phyloP scores from a whole-genome alignment of 2,888 invertebrate species.

The Malacosoma neustria region DNA sequence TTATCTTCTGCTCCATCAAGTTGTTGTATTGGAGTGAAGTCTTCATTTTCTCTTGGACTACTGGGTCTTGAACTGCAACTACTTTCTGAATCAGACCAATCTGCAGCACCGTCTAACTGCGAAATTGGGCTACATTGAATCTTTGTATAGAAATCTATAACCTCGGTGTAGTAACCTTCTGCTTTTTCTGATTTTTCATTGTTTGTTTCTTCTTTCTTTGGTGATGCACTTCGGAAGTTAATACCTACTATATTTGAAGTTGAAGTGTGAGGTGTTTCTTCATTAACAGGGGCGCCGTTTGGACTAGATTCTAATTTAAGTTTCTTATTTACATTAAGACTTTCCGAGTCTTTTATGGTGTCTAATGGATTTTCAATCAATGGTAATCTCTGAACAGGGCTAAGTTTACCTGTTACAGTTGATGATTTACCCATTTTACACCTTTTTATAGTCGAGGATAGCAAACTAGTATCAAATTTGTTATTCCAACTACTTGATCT shows the following conservation, averaged over 20 bases:
- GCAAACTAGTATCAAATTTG: constrained; percentile 77
- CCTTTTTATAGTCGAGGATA: constrained; percentile 78
- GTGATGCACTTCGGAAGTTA: constrained; percentile 51
- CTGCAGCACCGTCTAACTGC: constrained; percentile 81
- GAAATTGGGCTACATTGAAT: constrained; percentile 76
- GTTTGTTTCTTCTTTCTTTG: constrained; percentile 50
- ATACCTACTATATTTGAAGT: too few relatives aligned
- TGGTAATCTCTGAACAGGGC: constrained; percentile 48
- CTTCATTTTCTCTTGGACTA: constrained; percentile 50
- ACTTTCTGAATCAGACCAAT: constrained; percentile 76
- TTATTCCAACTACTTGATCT: constrained; percentile 82
- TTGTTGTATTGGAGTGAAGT: constrained; percentile 76
- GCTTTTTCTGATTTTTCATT: constrained; percentile 51
- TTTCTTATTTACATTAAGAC: constrained; percentile 40
- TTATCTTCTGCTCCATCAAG: constrained; percentile 82
- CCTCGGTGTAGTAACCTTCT: constrained; percentile 61
- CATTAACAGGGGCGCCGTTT: constrained; percentile 35
- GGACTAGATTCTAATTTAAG: constrained; percentile 39
- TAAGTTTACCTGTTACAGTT: constrained; percentile 55
- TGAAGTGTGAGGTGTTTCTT: constrained; percentile 59
- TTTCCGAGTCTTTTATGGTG: constrained; percentile 46
- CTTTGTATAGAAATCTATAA: constrained; percentile 70
- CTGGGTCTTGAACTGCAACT: constrained; percentile 61
- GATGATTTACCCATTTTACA: constrained; percentile 76
- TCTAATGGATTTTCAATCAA: constrained; percentile 45